A percentile compares a stretch with the other conserved stretches of the same genome.
phyloP scores from a whole-genome alignment of 2,888 invertebrate species.

The Phyllotreta striolata region DNA sequence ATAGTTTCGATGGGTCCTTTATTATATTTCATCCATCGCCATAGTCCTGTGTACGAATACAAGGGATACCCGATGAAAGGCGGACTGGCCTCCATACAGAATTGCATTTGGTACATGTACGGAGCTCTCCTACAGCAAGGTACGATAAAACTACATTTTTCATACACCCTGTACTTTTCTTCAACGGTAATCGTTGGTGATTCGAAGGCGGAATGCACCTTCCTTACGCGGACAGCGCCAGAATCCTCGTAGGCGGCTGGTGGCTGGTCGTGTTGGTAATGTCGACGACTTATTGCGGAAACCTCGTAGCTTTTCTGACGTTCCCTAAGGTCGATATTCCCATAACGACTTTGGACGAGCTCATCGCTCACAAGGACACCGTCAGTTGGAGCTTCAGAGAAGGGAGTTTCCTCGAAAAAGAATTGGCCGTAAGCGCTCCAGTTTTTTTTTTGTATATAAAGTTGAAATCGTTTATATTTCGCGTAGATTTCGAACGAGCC shows the following conservation, averaged over 20 bases:
- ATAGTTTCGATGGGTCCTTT: conserved; percentile 81
- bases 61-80: conserved; percentile 66
- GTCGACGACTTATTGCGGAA: conserved; percentile 91
- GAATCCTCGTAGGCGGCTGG: conserved; percentile 88
- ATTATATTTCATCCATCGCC: conserved; percentile 75
- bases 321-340: conserved; percentile 84
- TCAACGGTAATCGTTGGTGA: not conserved
- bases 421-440: conserved; percentile 62
- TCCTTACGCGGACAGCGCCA: conserved; percentile 85
- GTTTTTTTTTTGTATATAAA: not conserved
- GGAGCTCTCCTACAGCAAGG: conserved; percentile 80
- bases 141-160: conserved; percentile 55
- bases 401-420: conserved; percentile 78
- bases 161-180: not conserved
- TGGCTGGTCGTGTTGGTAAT: conserved; percentile 90
- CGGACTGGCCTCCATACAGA: conserved; percentile 70
- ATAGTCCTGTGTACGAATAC: conserved; percentile 76
- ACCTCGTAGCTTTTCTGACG: conserved; percentile 90
- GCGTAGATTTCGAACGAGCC: conserved; percentile 68
- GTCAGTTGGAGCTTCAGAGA: conserved; percentile 80
- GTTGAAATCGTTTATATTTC: conserved; percentile 33
- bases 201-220: conserved; percentile 82
- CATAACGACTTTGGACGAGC: conserved; percentile 72
- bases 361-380: conserved; percentile 66
- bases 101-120: conserved; percentile 88